Percentiles rank a stretch among this genome's conserved stretches.
Evolutionary conservation across 2,113 vertebrate species (phyloP).

Genomic region (Callocephalon fimbriatum): DNA sequence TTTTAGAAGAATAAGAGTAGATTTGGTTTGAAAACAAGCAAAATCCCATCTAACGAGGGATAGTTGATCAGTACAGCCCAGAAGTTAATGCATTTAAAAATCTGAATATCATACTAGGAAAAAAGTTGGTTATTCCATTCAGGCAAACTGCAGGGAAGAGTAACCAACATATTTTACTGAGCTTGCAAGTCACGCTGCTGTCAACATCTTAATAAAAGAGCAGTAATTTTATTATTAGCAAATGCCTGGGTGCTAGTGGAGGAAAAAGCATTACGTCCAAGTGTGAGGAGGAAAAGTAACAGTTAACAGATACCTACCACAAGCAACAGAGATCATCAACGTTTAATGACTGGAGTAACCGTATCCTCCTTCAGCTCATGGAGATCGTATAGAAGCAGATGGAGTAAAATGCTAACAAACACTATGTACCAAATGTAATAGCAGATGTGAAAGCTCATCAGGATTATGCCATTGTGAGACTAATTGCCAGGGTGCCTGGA

Average conservation of each 20-base stretch:
- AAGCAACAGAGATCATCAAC: conserved; percentile 1
- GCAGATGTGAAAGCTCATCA: conserved; percentile 37
- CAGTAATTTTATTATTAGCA: not conserved
- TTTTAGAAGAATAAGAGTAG: not conserved
- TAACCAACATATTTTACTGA: not conserved
- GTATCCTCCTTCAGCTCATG: conserved; percentile 31
- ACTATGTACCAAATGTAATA: not conserved
- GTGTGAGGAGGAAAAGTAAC: not conserved
- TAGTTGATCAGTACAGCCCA: not conserved
- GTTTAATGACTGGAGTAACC: conserved; percentile 43
- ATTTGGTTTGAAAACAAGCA: not conserved
- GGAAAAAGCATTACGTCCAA: not conserved
- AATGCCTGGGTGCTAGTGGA: not conserved
- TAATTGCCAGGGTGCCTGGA: conserved; percentile 23
- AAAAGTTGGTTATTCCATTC: not conserved
- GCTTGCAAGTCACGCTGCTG: not conserved
- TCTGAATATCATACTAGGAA: not conserved
- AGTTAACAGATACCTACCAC: not conserved
- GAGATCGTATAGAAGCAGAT: not conserved
- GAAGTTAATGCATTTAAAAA: not conserved
- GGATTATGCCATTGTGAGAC: not conserved
- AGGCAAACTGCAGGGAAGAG: not conserved
- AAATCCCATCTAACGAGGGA: not conserved
- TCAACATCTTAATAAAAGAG: not conserved
- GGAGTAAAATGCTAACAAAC: conserved; percentile 39